phyloP scores from a whole-genome alignment of 1,140 invertebrate genomes.

The Grapholita molesta region DNA sequence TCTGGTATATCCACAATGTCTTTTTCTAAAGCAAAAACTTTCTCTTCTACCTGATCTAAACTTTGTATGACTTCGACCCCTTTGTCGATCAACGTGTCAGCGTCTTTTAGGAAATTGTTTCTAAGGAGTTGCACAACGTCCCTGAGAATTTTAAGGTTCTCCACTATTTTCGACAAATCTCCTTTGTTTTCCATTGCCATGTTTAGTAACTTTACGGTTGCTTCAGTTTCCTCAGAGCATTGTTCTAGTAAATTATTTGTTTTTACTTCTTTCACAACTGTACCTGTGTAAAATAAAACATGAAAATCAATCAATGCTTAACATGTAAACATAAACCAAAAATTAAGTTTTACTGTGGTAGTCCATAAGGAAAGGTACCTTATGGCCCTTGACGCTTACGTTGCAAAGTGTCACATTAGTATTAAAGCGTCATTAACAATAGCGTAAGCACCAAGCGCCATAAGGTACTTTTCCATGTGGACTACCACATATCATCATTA shows the following conservation, averaged over 20 bases:
- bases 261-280: constrained; percentile 23
- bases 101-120: constrained; percentile 38
- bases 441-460: no score
- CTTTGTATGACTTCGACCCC: constrained; percentile 53
- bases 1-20: constrained; percentile 38
- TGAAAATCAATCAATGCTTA: constrained; percentile 1
- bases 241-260: constrained; percentile 37
- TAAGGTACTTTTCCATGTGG: no score
- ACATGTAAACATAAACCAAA: no score
- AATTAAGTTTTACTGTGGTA: no score
- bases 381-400: no score
- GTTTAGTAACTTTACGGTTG: constrained; percentile 53
- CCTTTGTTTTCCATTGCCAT: constrained; percentile 31
- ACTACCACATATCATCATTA: no score
- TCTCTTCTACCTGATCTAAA: constrained; percentile 57
- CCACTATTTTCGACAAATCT: constrained; percentile 39
- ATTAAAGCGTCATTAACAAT: no score
- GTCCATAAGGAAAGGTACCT: no score
- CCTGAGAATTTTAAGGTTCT: constrained; percentile 44
- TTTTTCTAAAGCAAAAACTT: constrained; percentile 58
- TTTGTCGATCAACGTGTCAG: constrained; percentile 53
- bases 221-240: constrained; percentile 50
- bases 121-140: constrained; percentile 46
- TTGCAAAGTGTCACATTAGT: no score
- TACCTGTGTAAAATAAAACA: constrained; percentile 20